phyloP scores from a whole-genome alignment of 1,140 invertebrate genomes.

The Eumeta japonica region DNA sequence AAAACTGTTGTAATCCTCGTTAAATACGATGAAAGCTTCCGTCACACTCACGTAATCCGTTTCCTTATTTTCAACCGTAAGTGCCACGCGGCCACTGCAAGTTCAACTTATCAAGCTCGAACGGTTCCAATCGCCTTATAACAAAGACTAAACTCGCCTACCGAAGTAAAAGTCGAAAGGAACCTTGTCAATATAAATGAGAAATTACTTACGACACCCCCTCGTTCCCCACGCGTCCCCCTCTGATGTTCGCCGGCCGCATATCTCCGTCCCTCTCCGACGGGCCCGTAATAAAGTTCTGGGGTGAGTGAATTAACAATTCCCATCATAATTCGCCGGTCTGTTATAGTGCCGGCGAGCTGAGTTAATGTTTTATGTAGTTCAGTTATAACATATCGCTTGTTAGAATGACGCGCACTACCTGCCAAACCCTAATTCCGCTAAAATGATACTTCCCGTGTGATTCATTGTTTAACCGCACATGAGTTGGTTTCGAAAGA shows the following conservation, averaged over 20 bases:
- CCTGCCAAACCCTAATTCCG: too few species aligned
- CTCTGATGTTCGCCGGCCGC: not conserved
- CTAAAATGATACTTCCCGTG: too few species aligned
- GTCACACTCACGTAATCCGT: constrained; percentile 23
- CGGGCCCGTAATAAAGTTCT: constrained; percentile 22
- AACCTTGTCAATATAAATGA: constrained; percentile 22
- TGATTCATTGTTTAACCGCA: too few species aligned
- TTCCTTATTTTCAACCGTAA: constrained; percentile 22
- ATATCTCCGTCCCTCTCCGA: constrained; percentile 14
- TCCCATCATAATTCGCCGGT: constrained; percentile 26
- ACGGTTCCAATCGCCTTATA: too few species aligned
- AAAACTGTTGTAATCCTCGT: constrained; percentile 22
- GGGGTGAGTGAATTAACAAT: constrained; percentile 31
- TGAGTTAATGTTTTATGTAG: too few species aligned
- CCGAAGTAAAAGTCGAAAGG: constrained; percentile 6
- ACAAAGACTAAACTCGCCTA: constrained; percentile 9
- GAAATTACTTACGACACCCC: constrained; percentile 35
- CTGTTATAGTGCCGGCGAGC: constrained; percentile 19
- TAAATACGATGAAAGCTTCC: constrained; percentile 25
- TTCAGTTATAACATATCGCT: too few species aligned
- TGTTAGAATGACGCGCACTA: too few species aligned
- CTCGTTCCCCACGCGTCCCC: constrained; percentile 18
- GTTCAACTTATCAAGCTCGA: too few species aligned
- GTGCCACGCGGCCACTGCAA: too few species aligned
- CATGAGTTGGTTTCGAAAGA: too few species aligned